These are phyloP conservation scores for Xerus inauris DNA, from an alignment of 2,113 vertebrate species.

Conservation along the genomic window DNA sequence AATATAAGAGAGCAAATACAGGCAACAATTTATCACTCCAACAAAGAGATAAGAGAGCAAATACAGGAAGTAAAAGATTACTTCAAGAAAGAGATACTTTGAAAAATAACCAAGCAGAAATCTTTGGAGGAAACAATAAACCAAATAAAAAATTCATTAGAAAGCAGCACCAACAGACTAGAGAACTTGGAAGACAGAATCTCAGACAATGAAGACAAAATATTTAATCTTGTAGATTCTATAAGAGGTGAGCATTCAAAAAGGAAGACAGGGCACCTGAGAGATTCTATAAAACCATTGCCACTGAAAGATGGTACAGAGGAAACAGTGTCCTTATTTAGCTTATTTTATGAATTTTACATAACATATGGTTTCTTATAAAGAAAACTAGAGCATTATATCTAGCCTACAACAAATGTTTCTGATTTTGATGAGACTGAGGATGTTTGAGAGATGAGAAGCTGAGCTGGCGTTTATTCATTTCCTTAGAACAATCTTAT, in stretches of 20 bases:
- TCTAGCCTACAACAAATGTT: not conserved
- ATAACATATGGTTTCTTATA: not conserved
- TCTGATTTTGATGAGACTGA: not conserved
- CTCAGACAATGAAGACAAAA: too few relatives aligned
- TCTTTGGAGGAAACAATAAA: too few relatives aligned
- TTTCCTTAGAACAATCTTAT: not conserved
- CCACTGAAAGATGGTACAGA: not conserved
- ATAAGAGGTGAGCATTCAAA: not conserved
- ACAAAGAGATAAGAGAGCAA: too few relatives aligned
- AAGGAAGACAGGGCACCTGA: not conserved
- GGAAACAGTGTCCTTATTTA: not conserved
- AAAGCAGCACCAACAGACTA: too few relatives aligned
- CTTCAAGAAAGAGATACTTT: too few relatives aligned
- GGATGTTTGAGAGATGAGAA: constrained; percentile 18
- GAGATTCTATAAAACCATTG: not conserved
- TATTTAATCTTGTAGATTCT: too few relatives aligned
- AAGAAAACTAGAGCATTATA: not conserved
- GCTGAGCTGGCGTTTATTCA: constrained; percentile 15
- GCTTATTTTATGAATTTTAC: not conserved
- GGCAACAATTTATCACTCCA: too few relatives aligned
- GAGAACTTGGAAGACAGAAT: too few relatives aligned
- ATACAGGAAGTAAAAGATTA: too few relatives aligned
- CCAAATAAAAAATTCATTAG: too few relatives aligned
- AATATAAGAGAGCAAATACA: too few relatives aligned
- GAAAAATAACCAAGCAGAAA: too few relatives aligned